phyloP scores from a whole-genome alignment of 2,888 invertebrate genomes.

The Spilosoma lubricipeda region DNA sequence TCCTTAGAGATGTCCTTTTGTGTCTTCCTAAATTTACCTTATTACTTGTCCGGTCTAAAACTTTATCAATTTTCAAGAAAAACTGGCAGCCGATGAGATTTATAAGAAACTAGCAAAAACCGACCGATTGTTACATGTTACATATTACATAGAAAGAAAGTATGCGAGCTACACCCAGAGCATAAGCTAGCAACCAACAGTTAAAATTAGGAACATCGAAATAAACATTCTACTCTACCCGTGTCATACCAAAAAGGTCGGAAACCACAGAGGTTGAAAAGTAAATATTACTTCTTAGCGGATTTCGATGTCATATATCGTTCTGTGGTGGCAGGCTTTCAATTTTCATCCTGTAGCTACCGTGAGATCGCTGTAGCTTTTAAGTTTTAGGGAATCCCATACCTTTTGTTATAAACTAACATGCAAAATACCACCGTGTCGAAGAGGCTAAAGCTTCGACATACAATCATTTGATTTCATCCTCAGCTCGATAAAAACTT shows the following conservation, averaged over 20 bases:
- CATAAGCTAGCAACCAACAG: constrained; percentile 7
- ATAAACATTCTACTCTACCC: neutral
- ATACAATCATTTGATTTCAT: neutral
- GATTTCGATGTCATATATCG: constrained; percentile 15
- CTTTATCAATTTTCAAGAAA: too few species aligned
- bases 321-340: constrained; percentile 1
- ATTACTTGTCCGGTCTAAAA: too few species aligned
- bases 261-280: constrained; percentile 3
- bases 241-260: constrained; percentile 16
- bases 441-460: neutral
- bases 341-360: neutral
- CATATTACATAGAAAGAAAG: too few species aligned
- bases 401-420: neutral
- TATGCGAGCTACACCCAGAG: neutral
- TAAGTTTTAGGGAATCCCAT: neutral
- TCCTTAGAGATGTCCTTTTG: too few species aligned
- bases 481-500: too few species aligned
- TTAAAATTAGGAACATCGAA: constrained; percentile 11
- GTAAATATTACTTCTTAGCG: constrained; percentile 15
- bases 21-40: too few species aligned
- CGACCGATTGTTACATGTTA: too few species aligned
- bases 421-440: neutral
- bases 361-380: neutral
- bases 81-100: too few species aligned
- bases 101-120: too few species aligned